Evolutionary conservation across 2,797 vertebrate genomes (phyloP).

Genomic region (Amphiprion clarkii): DNA sequence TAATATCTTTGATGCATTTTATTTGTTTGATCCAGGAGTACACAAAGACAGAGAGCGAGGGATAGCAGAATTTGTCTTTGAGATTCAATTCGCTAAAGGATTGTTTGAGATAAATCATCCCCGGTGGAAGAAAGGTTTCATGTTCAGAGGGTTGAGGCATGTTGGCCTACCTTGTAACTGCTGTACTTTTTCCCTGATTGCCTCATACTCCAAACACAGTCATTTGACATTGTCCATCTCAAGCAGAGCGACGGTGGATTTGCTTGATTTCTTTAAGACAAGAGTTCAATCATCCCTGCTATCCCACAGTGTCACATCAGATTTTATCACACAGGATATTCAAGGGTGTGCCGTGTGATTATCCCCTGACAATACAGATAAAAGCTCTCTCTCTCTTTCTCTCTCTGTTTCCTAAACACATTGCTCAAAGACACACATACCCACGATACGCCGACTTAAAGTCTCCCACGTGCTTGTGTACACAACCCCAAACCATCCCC

Average conservation of each 20-base stretch:
- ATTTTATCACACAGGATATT: conserved; percentile 78
- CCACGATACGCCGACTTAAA: conserved; percentile 44
- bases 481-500: conserved; percentile 17
- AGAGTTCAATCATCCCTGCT: conserved; percentile 76
- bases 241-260: conserved; percentile 63
- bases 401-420: conserved; percentile 62
- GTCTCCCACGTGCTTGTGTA: conserved; percentile 29
- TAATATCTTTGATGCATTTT: conserved; percentile 45
- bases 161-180: conserved; percentile 55
- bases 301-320: conserved; percentile 73
- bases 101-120: conserved; percentile 54
- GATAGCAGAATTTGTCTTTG: conserved; percentile 28
- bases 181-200: conserved; percentile 60
- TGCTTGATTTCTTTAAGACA: conserved; percentile 81
- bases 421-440: conserved; percentile 57
- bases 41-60: conserved; percentile 11
- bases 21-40: conserved; percentile 48
- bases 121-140: conserved; percentile 36
- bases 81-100: conserved; percentile 52
- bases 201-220: conserved; percentile 61
- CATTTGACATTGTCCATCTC: conserved; percentile 69
- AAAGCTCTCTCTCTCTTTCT: conserved; percentile 58
- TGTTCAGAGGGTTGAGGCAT: conserved; percentile 41
- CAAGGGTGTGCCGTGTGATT: conserved; percentile 75
- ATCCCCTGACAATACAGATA: conserved; percentile 77